Conservation (phyloP, 2,797 vertebrate genomes). For the Arnoldichthys spilopterus region DNA sequence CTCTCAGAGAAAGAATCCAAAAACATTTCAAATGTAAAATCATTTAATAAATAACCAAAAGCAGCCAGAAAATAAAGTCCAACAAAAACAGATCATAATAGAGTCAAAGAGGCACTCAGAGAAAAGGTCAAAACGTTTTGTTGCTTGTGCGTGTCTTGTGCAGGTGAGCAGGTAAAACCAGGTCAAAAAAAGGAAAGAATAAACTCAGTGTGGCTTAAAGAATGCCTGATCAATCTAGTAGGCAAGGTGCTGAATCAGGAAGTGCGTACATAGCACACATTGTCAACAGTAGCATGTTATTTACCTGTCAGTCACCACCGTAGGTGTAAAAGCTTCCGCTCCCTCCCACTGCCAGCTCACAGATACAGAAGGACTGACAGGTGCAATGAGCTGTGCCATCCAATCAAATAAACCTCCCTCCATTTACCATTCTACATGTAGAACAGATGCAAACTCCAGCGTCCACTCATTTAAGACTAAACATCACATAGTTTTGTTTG, state of each 20-base stretch:
- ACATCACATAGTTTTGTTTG: neutral
- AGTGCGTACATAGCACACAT: neutral
- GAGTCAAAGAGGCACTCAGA: neutral
- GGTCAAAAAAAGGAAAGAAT: neutral
- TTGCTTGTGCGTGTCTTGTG: no score
- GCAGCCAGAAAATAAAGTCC: neutral
- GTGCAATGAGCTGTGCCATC: neutral
- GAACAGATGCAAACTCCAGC: neutral
- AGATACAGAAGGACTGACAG: constrained; percentile 25
- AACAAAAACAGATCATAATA: neutral
- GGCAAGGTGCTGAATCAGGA: neutral
- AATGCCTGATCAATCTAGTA: neutral
- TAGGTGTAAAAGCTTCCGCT: constrained; percentile 7
- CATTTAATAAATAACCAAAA: neutral
- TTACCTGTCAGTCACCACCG: neutral
- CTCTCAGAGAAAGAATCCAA: no score
- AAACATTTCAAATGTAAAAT: no score
- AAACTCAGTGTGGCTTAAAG: neutral
- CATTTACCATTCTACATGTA: neutral
- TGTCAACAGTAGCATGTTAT: neutral
- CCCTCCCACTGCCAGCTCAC: neutral
- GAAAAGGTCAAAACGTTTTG: neutral
- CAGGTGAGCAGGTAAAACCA: neutral
- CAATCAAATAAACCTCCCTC: neutral
- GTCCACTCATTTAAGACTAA: neutral